These are phyloP conservation scores for Drosophila albomicans DNA, from an alignment of 1,140 invertebrate species.

Conservation along the genomic window DNA sequence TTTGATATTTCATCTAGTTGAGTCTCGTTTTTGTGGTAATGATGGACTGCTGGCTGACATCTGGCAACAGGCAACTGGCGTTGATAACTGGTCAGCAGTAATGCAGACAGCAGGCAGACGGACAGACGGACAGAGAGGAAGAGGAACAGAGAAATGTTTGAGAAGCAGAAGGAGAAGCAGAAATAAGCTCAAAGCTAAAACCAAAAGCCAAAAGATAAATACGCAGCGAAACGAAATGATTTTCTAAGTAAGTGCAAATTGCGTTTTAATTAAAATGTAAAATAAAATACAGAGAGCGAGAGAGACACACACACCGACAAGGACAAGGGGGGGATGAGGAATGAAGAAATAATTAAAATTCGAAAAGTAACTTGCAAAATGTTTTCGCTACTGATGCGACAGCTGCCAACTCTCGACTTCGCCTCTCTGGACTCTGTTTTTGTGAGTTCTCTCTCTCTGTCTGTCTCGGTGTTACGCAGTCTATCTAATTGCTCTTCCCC, in stretches of 20 bases:
- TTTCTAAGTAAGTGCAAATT: conserved; percentile 82
- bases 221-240: conserved; percentile 72
- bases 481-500: conserved; percentile 22
- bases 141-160: neutral
- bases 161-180: neutral
- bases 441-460: too few species aligned
- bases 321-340: neutral
- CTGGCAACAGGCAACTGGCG: conserved; percentile 13
- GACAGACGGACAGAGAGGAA: neutral
- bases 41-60: conserved; percentile 15
- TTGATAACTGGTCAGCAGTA: conserved; percentile 7
- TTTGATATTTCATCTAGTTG: conserved; percentile 25
- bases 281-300: conserved; percentile 65
- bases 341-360: conserved; percentile 77
- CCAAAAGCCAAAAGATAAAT: conserved; percentile 55
- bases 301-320: conserved; percentile 15
- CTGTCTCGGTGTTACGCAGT: conserved; percentile 16
- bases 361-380: conserved; percentile 76
- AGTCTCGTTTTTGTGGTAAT: conserved; percentile 27
- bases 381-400: conserved; percentile 59
- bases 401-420: conserved; percentile 49
- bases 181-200: conserved; percentile 48
- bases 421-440: neutral
- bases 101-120: neutral
- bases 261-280: conserved; percentile 83